Evolutionary conservation across 1,140 invertebrate species (phyloP).

Genomic region (Lucilia cuprina): DNA sequence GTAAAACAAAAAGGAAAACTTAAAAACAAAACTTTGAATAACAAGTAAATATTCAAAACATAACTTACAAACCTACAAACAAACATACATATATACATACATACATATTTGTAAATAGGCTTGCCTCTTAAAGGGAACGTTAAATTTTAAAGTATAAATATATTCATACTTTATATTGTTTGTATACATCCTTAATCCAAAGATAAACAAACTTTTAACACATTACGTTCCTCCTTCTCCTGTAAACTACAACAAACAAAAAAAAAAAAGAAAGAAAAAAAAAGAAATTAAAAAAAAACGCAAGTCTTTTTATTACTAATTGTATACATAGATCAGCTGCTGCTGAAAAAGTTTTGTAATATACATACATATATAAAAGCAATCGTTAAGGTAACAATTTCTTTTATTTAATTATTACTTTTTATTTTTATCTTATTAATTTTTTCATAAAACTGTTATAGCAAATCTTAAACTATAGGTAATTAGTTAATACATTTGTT

Average conservation of each 20-base stretch:
- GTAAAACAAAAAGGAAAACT: neutral
- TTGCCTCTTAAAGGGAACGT: neutral
- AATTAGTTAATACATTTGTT: slow-evolving; percentile 10
- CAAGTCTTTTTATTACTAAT: no score
- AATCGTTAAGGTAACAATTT: neutral
- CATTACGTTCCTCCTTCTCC: no score
- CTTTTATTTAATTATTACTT: neutral
- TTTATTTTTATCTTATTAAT: neutral
- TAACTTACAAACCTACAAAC: neutral
- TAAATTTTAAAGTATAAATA: no score
- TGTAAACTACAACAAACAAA: no score
- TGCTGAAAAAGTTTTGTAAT: no score
- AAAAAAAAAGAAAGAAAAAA: no score
- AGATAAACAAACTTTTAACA: no score
- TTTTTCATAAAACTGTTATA: neutral
- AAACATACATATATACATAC: neutral
- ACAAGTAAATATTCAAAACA: no score
- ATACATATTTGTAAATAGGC: neutral
- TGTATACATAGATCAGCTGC: no score
- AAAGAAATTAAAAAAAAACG: no score
- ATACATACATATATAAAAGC: neutral
- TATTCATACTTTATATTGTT: no score
- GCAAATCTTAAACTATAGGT: neutral
- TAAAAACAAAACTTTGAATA: neutral
- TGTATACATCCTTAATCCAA: no score